These are phyloP conservation scores for Pimephales promelas DNA, from an alignment of 2,113 vertebrate species.

Conservation along the genomic window DNA sequence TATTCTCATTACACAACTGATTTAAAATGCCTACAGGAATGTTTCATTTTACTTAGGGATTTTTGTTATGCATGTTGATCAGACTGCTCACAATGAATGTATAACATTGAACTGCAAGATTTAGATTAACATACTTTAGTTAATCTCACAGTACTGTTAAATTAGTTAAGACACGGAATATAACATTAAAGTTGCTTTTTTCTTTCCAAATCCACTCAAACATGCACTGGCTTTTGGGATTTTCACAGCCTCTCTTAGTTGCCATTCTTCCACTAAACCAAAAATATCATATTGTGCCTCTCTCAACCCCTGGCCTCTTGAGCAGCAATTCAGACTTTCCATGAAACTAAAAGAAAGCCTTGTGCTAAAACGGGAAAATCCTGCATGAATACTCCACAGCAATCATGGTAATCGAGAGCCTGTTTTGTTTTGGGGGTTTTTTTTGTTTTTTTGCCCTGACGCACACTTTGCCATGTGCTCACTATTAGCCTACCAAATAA, in stretches of 20 bases:
- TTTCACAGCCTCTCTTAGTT: slow-evolving; percentile 1
- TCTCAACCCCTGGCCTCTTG: slow-evolving; percentile 25
- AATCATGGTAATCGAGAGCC: not conserved
- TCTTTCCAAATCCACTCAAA: not conserved
- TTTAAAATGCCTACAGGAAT: too few relatives aligned
- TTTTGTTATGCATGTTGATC: too few relatives aligned
- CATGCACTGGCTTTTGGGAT: not conserved
- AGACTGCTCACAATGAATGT: too few relatives aligned
- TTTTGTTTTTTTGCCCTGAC: not conserved
- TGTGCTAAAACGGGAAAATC: slow-evolving; percentile 41
- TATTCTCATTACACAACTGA: too few relatives aligned
- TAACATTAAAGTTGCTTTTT: too few relatives aligned
- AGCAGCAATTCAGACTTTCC: slow-evolving; percentile 13
- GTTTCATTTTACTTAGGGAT: too few relatives aligned
- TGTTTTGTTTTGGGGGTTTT: too few relatives aligned
- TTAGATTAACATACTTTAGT: too few relatives aligned
- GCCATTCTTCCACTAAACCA: slow-evolving; percentile 7
- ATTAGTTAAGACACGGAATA: too few relatives aligned
- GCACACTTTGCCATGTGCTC: slow-evolving; percentile 25
- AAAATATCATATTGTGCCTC: slow-evolving; percentile 2
- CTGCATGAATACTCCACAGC: slow-evolving; percentile 6
- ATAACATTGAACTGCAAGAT: too few relatives aligned
- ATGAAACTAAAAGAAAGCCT: slow-evolving; percentile 38
- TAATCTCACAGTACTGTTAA: too few relatives aligned
- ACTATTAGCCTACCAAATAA: not conserved